Evolutionary conservation across 2,113 vertebrate species (phyloP).

Genomic region (Electrona antarctica): DNA sequence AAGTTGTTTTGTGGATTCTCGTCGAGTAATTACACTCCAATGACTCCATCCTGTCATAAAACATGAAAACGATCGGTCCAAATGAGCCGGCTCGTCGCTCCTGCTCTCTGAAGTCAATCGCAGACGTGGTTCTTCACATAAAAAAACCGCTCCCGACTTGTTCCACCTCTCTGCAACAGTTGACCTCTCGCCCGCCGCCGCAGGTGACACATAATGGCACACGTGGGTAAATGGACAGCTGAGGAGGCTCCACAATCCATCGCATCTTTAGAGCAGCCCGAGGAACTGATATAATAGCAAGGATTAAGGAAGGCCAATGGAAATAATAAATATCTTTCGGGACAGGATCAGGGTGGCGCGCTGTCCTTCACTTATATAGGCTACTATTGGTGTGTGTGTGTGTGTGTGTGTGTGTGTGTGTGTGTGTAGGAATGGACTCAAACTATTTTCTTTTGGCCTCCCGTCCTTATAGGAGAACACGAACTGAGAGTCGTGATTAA

Average conservation of each 20-base stretch:
- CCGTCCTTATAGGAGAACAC: background rate
- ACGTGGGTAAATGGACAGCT: too few species aligned
- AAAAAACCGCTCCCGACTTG: background rate
- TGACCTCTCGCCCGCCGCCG: background rate
- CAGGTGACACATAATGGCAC: too few species aligned
- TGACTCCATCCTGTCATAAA: background rate
- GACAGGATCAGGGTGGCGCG: background rate
- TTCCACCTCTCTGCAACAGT: slow-evolving; percentile 6
- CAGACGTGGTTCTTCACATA: background rate
- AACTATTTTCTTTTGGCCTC: background rate
- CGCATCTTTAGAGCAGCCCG: too few species aligned
- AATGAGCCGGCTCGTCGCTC: background rate
- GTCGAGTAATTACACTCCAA: too few species aligned
- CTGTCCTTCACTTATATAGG: background rate
- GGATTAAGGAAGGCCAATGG: too few species aligned
- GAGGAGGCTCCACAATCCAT: too few species aligned
- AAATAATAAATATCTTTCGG: too few species aligned
- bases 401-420: too few species aligned
- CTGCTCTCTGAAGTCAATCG: background rate
- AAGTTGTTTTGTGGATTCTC: too few species aligned
- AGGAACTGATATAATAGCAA: too few species aligned
- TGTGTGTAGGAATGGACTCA: slow-evolving; percentile 1
- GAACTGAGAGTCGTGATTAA: slow-evolving; percentile 16
- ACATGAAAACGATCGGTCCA: background rate
- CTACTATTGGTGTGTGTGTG: too few species aligned